A percentile compares a stretch with the other conserved stretches of the same genome.
Conservation (phyloP, 1,140 invertebrate species). For the Drosophila ananassae region DNA sequence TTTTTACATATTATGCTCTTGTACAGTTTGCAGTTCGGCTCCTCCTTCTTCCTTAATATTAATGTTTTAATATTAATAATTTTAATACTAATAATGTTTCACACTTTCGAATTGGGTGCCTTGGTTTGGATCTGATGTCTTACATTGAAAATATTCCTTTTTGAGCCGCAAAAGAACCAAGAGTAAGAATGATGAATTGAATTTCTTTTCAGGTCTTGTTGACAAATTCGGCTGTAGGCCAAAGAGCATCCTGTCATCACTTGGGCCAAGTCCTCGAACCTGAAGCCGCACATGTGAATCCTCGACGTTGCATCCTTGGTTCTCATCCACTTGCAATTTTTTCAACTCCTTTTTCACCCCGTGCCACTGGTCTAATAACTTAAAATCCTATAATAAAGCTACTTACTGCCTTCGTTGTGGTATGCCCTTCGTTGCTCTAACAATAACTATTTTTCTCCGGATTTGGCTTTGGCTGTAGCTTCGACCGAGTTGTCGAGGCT, state of each 20-base stretch:
- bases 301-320: slow-evolving; percentile 17
- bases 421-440: slow-evolving; percentile 36
- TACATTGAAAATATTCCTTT: not conserved
- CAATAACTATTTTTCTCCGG: slow-evolving; percentile 73
- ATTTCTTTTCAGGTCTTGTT: slow-evolving; percentile 40
- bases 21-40: too few species aligned
- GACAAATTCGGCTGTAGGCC: slow-evolving; percentile 55
- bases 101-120: too few species aligned
- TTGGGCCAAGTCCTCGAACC: slow-evolving; percentile 32
- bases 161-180: not conserved
- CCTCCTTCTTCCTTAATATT: too few species aligned
- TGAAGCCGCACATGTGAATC: slow-evolving; percentile 51
- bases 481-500: slow-evolving; percentile 56
- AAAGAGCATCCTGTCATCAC: slow-evolving; percentile 46
- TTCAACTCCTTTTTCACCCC: slow-evolving; percentile 1
- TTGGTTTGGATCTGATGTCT: not conserved
- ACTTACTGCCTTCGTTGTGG: slow-evolving; percentile 53
- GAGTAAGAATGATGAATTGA: slow-evolving; percentile 29
- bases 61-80: too few species aligned
- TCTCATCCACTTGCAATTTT: slow-evolving; percentile 2
- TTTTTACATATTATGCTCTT: too few species aligned
- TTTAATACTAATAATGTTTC: too few species aligned
- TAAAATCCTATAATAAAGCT: slow-evolving; percentile 80
- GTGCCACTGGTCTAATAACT: slow-evolving; percentile 62
- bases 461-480: slow-evolving; percentile 57